Base-by-base conservation (phyloP, 92 coral and sea anemone species). In the Epizoanthus rinbou region DNA sequence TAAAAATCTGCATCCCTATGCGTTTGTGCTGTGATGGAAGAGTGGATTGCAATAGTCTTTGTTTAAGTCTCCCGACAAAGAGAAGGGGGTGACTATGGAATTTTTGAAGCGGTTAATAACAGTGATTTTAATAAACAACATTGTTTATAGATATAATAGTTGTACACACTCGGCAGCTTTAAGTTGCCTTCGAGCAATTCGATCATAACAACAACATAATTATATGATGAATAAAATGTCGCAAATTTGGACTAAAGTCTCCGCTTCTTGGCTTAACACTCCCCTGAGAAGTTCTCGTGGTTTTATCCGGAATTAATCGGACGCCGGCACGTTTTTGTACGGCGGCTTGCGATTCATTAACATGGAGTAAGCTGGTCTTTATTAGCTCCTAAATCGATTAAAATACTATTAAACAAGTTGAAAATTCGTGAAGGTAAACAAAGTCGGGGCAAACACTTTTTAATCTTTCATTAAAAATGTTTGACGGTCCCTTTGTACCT, bases 401-500 rank as follows among this genome's bases (percentile, higher is more conserved):
- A 23, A 75, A 75, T 57, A 9, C 43, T 75, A 56, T 33, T 57
- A 25, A 35, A 24, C 43, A 56, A 52, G 79, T 73, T 47, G 9
- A 7, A 73, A 7, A 31, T 62, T 58, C 35, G 68, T 25, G 3
- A 5, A 28, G 15, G 81, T 57, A 75, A 75, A 75, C 67, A 57
- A 33, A 5, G 50, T 3, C 16, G 39, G 47, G 57, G 8, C 25
- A 75, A 75, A 75, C 68, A 75, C 17, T 3, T 35, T 75, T 57
- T 35, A 57, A 6, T 75, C 33, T 52, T 75, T 66, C 43, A 33
- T 75, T 75, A 31, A 66, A 57, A 19, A 37, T 23, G 58, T 75
- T 58, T 75, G 81, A 57, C 81, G 81, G 81, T 67, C 39, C 54
- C 64, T 75, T 75, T 75, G 81, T 57, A 75, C 67, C 31, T 25